Evolutionary conservation across 2,113 vertebrate species (phyloP), one percentile per base, ranked within the genome.

Genomic region (Monopterus albus): DNA sequence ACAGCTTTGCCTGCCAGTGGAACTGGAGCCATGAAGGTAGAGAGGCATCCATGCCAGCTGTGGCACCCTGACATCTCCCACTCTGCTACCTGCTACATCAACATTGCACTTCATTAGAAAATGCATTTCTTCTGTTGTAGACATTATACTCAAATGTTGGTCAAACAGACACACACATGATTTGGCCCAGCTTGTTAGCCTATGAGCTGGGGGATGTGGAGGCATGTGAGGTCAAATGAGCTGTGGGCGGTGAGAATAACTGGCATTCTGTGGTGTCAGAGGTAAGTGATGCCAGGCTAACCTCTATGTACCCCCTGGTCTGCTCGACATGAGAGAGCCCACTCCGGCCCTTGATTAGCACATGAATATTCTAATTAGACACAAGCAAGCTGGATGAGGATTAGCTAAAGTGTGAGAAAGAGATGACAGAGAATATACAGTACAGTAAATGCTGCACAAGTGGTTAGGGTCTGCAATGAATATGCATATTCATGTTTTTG

Each of bases 361-460:
- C 91, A 93, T 93, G 93, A 93, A 95, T 94, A 95, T 94, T 94
- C 92, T 89, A 95, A 95, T 96, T 92, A 95, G 94, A 82, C 88
- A 81, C 79, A 76, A 75, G 78, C 84, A 28, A 18, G 89, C 78
- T 59, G 91, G 92, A 91, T 87, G 90, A 94, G 90, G 88, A 90
- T 92, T 87, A 92, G 87, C 78, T 84, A 6, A 59, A 61, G 61
- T 75, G 81, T 65, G 46, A 75, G 62, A 70, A 83, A 60, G 50
- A 40, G 87, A 49, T 11, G 56, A 56, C 28, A 31, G 51, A 49
- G 28, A 23, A 39, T n/a, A 43, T 49, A 25, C 38, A 42, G 46
- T 31, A 49, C 38, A 42, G 46, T 31, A 49, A 21, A 17, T 45
- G 23, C 7, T 60, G 23, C 13, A 10, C 38, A 25, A 7, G 40